Evolutionary conservation across 1,140 invertebrate genomes (phyloP), one percentile per base, ranked within the genome.

Genomic region (Mamestra configurata): DNA sequence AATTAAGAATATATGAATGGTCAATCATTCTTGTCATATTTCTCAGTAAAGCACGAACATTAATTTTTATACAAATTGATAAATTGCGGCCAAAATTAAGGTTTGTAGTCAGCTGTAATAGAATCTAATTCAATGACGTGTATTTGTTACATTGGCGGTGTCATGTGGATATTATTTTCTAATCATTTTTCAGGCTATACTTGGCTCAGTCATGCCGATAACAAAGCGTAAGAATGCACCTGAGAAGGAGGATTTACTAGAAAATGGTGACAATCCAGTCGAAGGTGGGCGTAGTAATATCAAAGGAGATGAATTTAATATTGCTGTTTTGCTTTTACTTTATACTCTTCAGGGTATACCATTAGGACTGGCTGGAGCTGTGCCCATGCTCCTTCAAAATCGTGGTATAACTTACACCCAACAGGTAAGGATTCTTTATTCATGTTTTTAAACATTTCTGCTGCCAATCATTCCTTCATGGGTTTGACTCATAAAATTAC

Each of bases 331-430:
- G 55, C 96, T 99, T 80, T 98, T 99, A 91, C 95, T 99, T 0
- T 99, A 99, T 90, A 96, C 99, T 49, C 95, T 99, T 6, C 99
- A 99, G 96, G 99, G 99, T 0, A 98, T 99, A 92, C 99, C 99
- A 1, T 94, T 99, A 4, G 99, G 99, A 8, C 95, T 99, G 18
- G 98, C 97, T 53, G 97, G 97, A 15, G 98, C 98, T 46, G 97
- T 99, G 83, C 99, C 99, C 4, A 98, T 99, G 97, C 86, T 99
- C 55, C 95, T 99, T 59, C 98, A 99, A 91, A 98, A 99, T 92
- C 96, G 97, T 84, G 97, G 98, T 78, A 97, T 98, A 66, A 98
- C 97, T 57, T 99, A 99, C 90, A 97, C 97, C 84, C 97, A 99
- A 93, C 95, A 95, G 88, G 95, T 95, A 88, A 77, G 66, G 57